Conservation (phyloP, 2,113 vertebrate genomes). For the Vulpes ferrilata region DNA sequence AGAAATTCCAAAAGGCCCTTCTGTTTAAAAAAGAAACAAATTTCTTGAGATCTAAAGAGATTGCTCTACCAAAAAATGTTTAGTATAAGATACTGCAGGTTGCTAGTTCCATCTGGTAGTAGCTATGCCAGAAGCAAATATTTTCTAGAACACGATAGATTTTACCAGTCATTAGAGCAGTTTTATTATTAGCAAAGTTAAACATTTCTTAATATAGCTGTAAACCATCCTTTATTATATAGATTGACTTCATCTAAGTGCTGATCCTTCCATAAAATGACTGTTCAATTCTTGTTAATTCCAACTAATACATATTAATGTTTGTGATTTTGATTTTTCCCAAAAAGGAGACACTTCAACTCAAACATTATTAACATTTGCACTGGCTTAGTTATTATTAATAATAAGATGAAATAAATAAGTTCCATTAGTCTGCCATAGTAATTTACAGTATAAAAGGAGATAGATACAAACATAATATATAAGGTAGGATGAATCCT, state of each 20-base stretch:
- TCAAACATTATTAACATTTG: constrained; percentile 59
- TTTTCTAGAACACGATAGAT: constrained; percentile 41
- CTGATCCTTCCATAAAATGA: constrained; percentile 65
- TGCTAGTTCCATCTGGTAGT: not conserved
- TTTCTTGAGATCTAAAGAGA: constrained; percentile 30
- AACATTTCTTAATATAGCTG: constrained; percentile 25
- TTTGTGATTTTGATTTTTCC: constrained; percentile 85
- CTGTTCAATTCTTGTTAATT: constrained; percentile 78
- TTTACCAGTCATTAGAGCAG: not conserved
- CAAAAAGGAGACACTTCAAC: constrained; percentile 78
- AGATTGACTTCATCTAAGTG: constrained; percentile 54
- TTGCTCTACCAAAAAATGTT: not conserved
- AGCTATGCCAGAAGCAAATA: not conserved
- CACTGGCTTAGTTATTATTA: constrained; percentile 52
- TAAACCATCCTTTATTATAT: constrained; percentile 18
- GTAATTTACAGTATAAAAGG: not conserved
- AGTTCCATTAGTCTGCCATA: not conserved
- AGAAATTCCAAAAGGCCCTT: not conserved
- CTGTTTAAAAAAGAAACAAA: constrained; percentile 39
- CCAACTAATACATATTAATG: constrained; percentile 81
- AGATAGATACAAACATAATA: not conserved
- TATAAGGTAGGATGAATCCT: not conserved
- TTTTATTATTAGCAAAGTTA: constrained; percentile 56
- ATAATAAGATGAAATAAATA: constrained; percentile 12
- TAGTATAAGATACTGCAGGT: not conserved